These are phyloP conservation scores for Eptatretus atami DNA, from an alignment of 2,797 vertebrate species.

Conservation along the genomic window DNA sequence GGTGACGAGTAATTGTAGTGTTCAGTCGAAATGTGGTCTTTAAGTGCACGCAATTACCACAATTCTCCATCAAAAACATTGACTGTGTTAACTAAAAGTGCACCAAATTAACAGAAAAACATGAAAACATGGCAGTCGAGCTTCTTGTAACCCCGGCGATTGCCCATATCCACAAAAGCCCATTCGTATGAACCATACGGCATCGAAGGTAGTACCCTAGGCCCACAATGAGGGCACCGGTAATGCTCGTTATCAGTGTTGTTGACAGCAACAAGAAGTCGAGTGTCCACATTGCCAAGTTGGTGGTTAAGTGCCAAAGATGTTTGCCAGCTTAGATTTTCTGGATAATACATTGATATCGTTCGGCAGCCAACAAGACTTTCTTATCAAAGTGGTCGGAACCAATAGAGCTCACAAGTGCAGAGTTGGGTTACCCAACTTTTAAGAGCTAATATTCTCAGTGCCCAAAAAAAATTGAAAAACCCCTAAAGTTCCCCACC, in stretches of 20 bases:
- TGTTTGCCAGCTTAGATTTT: not conserved
- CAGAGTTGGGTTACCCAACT: not conserved
- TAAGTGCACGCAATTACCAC: too few relatives aligned
- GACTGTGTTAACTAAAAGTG: too few relatives aligned
- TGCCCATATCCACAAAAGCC: not conserved
- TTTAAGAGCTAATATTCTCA: not conserved
- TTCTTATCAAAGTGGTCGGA: not conserved
- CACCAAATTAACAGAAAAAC: too few relatives aligned
- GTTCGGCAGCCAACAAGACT: not conserved
- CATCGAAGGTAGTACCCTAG: conserved; percentile 1
- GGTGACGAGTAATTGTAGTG: too few relatives aligned
- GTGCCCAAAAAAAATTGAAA: not conserved
- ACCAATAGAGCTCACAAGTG: conserved; percentile 1
- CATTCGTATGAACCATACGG: conserved; percentile 3
- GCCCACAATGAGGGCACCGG: not conserved
- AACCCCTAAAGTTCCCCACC: too few relatives aligned
- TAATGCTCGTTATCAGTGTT: not conserved
- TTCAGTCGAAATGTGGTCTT: too few relatives aligned
- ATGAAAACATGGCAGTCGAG: conserved; percentile 7
- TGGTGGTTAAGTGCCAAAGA: not conserved
- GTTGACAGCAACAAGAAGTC: not conserved
- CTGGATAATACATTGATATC: not conserved
- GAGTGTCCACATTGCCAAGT: not conserved
- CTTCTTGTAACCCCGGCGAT: not conserved
- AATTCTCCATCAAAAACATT: too few relatives aligned